Percentiles rank a stretch among this genome's conserved stretches.
phyloP scores from a whole-genome alignment of 2,888 invertebrate genomes.

The Drosophila putrida region DNA sequence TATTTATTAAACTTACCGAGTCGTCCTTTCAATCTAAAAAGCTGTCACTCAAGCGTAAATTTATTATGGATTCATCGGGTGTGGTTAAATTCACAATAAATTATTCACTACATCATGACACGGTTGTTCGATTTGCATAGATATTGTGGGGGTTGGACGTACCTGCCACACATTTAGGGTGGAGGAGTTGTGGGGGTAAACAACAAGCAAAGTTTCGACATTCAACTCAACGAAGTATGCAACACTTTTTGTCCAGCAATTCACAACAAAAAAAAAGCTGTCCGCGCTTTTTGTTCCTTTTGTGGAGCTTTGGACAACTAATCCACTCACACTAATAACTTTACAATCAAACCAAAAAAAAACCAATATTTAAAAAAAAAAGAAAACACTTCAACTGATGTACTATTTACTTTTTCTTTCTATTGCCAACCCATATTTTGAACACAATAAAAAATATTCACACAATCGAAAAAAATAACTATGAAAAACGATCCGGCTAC shows the following conservation, averaged over 20 bases:
- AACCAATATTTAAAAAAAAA: constrained; percentile 1
- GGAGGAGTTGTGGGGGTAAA: neutral
- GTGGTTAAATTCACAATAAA: constrained; percentile 46
- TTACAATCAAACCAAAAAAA: constrained; percentile 21
- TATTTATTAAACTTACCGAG: constrained; percentile 53
- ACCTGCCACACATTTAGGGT: constrained; percentile 9
- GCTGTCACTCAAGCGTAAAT: constrained; percentile 47
- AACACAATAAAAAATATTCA: constrained; percentile 48
- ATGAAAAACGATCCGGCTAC: constrained; percentile 46
- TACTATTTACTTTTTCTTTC: constrained; percentile 77
- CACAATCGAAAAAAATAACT: constrained; percentile 40
- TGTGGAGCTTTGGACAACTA: constrained; percentile 33
- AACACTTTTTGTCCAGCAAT: constrained; percentile 31
- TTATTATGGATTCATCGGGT: constrained; percentile 39
- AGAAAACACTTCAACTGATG: constrained; percentile 66
- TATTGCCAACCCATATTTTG: constrained; percentile 69
- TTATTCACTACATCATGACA: constrained; percentile 61
- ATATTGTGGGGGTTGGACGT: constrained; percentile 21
- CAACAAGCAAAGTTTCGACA: constrained; percentile 33
- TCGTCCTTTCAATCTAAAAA: constrained; percentile 62
- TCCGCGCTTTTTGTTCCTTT: constrained; percentile 20
- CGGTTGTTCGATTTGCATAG: constrained; percentile 70
- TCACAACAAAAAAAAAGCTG: neutral
- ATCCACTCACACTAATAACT: constrained; percentile 41
- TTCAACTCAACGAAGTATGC: constrained; percentile 35